These are phyloP conservation scores for Stegophylla sp. DNA, from an alignment of 2,888 invertebrate genomes.

Conservation along the genomic window DNA sequence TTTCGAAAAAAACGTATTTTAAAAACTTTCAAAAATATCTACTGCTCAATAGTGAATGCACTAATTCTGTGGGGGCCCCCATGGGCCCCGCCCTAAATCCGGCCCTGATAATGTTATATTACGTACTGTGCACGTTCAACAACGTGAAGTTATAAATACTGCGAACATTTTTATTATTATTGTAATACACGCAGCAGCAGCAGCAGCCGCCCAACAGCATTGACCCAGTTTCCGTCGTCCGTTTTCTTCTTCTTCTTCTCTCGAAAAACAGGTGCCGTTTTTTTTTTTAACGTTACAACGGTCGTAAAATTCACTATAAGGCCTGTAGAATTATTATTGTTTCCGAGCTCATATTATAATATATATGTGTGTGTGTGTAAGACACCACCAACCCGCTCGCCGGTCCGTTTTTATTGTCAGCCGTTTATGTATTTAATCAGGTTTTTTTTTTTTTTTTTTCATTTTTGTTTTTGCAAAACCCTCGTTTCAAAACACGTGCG, in stretches of 20 bases:
- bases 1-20: too few species aligned
- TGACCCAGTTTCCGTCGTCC: constrained; percentile 49
- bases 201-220: constrained; percentile 16
- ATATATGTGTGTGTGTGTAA: not conserved
- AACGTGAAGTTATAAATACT: not conserved
- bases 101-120: too few species aligned
- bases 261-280: constrained; percentile 56
- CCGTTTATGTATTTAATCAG: not conserved
- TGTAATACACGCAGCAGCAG: not conserved
- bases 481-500: not conserved
- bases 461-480: too few species aligned
- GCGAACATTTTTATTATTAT: not conserved
- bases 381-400: not conserved
- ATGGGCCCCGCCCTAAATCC: too few species aligned
- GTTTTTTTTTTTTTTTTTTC: not conserved
- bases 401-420: not conserved
- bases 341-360: not conserved
- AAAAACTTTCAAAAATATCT: too few species aligned
- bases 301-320: constrained; percentile 13
- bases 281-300: constrained; percentile 23
- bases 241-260: constrained; percentile 23
- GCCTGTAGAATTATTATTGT: constrained; percentile 15
- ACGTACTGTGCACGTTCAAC: too few species aligned
- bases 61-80: too few species aligned
- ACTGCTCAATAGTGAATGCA: too few species aligned